A percentile compares a stretch with the other conserved stretches of the same genome.
phyloP scores from a whole-genome alignment of 2,888 invertebrate species.

The Catocala fraxini region DNA sequence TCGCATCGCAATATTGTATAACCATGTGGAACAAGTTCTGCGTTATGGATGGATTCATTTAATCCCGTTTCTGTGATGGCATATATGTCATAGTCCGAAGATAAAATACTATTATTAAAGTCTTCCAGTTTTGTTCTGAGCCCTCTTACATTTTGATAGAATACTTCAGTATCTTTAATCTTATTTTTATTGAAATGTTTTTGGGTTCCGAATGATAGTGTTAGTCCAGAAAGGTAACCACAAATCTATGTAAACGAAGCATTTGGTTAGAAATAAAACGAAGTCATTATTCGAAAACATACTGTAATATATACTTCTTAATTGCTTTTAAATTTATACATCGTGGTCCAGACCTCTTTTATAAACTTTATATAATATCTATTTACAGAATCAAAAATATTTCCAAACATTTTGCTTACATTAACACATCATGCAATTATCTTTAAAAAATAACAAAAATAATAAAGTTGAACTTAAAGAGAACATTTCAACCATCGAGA shows the following conservation, averaged over 20 bases:
- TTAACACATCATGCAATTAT: slow-evolving; percentile 29
- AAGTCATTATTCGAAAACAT: slow-evolving; percentile 29
- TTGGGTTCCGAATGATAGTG: too few species aligned
- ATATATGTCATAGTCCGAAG: too few species aligned
- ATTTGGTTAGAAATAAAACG: background rate
- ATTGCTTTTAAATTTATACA: slow-evolving; percentile 36
- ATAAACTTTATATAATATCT: slow-evolving; percentile 35
- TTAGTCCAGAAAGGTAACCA: too few species aligned
- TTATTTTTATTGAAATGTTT: too few species aligned
- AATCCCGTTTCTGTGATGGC: too few species aligned
- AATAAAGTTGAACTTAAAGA: slow-evolving; percentile 42
- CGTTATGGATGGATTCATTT: too few species aligned
- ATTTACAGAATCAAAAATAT: slow-evolving; percentile 53
- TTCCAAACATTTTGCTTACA: slow-evolving; percentile 44
- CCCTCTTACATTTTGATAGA: too few species aligned
- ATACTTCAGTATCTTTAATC: too few species aligned
- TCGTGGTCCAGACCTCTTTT: slow-evolving; percentile 52
- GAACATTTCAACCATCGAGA: slow-evolving; percentile 35
- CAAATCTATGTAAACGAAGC: background rate
- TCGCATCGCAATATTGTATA: too few species aligned
- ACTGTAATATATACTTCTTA: slow-evolving; percentile 42
- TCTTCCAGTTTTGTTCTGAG: too few species aligned
- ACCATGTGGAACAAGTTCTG: too few species aligned
- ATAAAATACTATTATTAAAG: too few species aligned
- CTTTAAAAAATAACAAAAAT: slow-evolving; percentile 32